These are phyloP conservation scores for Babylonia areolata DNA, from an alignment of 1,140 invertebrate genomes.

Conservation along the genomic window DNA sequence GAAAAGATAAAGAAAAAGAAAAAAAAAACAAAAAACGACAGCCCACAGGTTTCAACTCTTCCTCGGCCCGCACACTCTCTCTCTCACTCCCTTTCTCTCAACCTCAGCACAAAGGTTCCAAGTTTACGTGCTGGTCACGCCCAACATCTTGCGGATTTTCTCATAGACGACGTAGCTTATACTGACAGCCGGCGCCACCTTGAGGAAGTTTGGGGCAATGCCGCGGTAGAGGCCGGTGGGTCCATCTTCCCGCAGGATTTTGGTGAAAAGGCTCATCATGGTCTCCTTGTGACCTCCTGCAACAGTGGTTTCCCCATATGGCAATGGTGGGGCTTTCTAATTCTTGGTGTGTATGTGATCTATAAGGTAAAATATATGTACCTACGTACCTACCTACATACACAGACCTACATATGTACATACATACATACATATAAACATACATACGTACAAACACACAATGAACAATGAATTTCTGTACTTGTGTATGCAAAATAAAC, in stretches of 20 bases:
- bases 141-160: slow-evolving; percentile 87
- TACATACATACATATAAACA: too few relatives aligned
- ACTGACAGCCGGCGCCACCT: slow-evolving; percentile 92
- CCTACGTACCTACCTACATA: slow-evolving; percentile 12
- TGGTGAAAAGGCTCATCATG: slow-evolving; percentile 89
- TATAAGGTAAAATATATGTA: slow-evolving; percentile 16
- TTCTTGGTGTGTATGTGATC: slow-evolving; percentile 24
- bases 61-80: background rate
- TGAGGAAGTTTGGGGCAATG: slow-evolving; percentile 97
- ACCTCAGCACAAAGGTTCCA: too few relatives aligned
- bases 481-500: background rate
- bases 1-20: too few relatives aligned
- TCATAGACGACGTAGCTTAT: slow-evolving; percentile 99
- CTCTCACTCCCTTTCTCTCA: background rate
- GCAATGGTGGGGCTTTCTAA: too few relatives aligned
- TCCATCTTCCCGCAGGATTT: slow-evolving; percentile 93
- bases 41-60: background rate
- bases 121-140: slow-evolving; percentile 78
- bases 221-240: slow-evolving; percentile 94
- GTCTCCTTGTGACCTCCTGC: slow-evolving; percentile 54
- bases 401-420: too few relatives aligned
- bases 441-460: background rate
- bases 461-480: too few relatives aligned
- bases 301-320: background rate
- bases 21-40: background rate